Evolutionary conservation across 1,140 invertebrate species (phyloP), one percentile per base, ranked within the genome.

Genomic region (Neoseiulus cucumeris): DNA sequence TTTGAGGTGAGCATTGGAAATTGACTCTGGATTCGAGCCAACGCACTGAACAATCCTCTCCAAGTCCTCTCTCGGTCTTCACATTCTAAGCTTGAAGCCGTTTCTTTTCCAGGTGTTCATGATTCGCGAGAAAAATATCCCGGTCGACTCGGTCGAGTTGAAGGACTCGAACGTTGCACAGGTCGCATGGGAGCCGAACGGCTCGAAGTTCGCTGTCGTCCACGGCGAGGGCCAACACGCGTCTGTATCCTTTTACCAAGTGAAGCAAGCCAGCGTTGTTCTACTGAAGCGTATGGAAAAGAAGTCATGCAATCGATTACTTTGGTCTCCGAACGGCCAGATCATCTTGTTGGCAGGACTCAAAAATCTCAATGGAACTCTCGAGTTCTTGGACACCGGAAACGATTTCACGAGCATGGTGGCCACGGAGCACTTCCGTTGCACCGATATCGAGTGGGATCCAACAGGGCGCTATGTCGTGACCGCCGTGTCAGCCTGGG

Each of bases 131-230:
- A 98, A 98, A 74, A 87, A 96, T 74, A 90, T 98, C 69, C 94
- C 96, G 0, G 92, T 98, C 0, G 95, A 98, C 74, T 94, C 89
- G 65, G 85, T 96, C 7, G 93, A 98, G 79, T 89, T 92, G 66
- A 81, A 80, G 75, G 79, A 71, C 30, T 51, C 45, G 18, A 51
- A 14, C 18, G 33, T 0, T 7, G 22, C n/a, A 44, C 44, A 66
- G 51, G 98, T 99, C 76, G 92, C 91, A 1, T 99, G 95, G 95
- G 96, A 99, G 75, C 94, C 95, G 0, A 82, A 93, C 39, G 94
- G 94, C 22, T 86, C 82, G 33, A 96, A 95, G 75, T 97, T 97
- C 78, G 87, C 89, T 0, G 90, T 95, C 66, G 95, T 97, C 68
- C 91, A 95, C 72, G 92, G 91, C 7, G 93, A 96, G 74, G 81